Evolutionary conservation across 2,888 invertebrate genomes (phyloP), one percentile per base, ranked within the genome.

Genomic region (Pocota personata): DNA sequence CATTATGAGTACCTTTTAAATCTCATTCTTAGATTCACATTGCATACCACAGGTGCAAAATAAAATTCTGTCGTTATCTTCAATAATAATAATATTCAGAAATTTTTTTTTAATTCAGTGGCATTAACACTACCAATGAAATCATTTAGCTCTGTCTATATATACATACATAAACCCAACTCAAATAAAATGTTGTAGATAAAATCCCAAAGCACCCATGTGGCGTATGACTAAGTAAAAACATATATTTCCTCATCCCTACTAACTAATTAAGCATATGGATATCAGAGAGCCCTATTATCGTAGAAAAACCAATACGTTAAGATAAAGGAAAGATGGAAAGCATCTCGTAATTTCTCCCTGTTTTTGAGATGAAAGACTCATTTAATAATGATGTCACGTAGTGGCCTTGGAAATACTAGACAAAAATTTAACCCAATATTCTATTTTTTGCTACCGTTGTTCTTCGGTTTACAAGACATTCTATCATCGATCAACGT

Each of bases 371-470:
- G 50, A n/a, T n/a, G n/a, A 50, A 10, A 27, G 27, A 50, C 21
- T 24, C 32, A 27, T 21, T 64, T 32, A 16, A 32, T 64, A 64
- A 64, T 64, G 32, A 48, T 48, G 48, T 64, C 64, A 64, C 64
- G 64, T 64, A 46, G 8, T 64, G 64, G 7, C 64, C 64, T 64
- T 64, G 64, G 32, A 64, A 64, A 48, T 64, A 21, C 64, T 48
- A 48, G 48, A 64, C 46, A 35, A 48, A 32, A 48, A 64, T 48
- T 30, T 48, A 64, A 30, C 64, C 46, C 32, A 48, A 62, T 43
- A 43, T 62, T 62, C 46, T 58, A 2, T 14, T n/a, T 40, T 40
- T 14, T 16, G 3, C 3, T 6, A 2, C 12, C 1, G 40, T 3
- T 40, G 58, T 32, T 46, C 46, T 64, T 64, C 30, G 30, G 14